Percentiles rank a stretch among this genome's conserved stretches.
These are phyloP conservation scores for Enchytraeus crypticus DNA, from an alignment of 2,888 invertebrate species.

Conservation along the genomic window DNA sequence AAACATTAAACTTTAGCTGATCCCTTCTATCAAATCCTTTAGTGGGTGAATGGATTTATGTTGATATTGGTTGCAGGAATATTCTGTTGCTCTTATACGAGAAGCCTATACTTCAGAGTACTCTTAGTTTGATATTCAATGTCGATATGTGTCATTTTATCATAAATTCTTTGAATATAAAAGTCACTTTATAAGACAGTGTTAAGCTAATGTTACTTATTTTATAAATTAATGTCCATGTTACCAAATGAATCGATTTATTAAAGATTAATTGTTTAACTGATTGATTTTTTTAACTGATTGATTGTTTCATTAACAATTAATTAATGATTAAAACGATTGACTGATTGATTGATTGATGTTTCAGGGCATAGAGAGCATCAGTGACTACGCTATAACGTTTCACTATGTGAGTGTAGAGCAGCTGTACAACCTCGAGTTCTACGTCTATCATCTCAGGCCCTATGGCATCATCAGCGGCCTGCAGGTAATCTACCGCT, in stretches of 20 bases:
- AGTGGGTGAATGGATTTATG: too few species aligned
- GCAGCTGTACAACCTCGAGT: slow-evolving; percentile 20
- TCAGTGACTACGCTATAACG: slow-evolving; percentile 42
- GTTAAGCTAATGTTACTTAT: too few species aligned
- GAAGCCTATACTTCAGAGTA: too few species aligned
- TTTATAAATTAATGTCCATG: not conserved
- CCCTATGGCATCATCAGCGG: slow-evolving; percentile 15
- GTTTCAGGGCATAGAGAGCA: slow-evolving; percentile 36
- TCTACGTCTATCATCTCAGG: slow-evolving; percentile 17
- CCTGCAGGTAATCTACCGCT: slow-evolving; percentile 15
- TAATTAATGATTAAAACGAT: not conserved
- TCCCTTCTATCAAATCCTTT: too few species aligned
- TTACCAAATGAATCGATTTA: not conserved
- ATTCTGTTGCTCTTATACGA: too few species aligned
- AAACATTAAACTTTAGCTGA: too few species aligned
- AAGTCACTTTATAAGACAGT: too few species aligned
- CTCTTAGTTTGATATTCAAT: too few species aligned
- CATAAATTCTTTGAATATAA: too few species aligned
- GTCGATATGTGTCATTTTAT: too few species aligned
- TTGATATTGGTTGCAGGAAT: too few species aligned
- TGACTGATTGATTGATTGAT: not conserved
- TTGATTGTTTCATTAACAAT: not conserved
- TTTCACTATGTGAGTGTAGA: slow-evolving; percentile 39
- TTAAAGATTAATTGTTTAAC: not conserved
- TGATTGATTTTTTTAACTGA: too few species aligned